Evolutionary conservation across 2,797 vertebrate species (phyloP).

Genomic region (Leucoraja ocellata): DNA sequence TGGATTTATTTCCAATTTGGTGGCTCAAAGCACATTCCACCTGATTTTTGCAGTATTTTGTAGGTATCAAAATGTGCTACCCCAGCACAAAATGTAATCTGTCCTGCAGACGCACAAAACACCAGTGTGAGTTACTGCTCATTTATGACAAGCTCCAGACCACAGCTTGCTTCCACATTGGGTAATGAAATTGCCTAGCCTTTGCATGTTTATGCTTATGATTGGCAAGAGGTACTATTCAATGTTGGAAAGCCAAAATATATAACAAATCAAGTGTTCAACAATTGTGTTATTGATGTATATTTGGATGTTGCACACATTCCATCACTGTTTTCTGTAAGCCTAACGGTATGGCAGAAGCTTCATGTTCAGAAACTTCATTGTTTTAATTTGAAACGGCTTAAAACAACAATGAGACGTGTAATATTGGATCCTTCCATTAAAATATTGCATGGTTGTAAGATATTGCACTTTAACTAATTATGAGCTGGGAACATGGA

Average conservation of each 20-base stretch:
- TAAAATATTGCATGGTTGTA: conserved; percentile 15
- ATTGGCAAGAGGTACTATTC: conserved; percentile 28
- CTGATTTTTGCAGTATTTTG: conserved; percentile 34
- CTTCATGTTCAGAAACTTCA: not conserved
- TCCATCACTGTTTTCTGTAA: not conserved
- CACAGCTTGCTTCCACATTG: conserved; percentile 33
- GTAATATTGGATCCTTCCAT: not conserved
- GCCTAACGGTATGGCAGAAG: not conserved
- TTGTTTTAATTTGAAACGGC: not conserved
- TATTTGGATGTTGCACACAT: not conserved
- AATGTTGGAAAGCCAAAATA: conserved; percentile 13
- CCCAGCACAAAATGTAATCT: conserved; percentile 34
- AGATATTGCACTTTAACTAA: not conserved
- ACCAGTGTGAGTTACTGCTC: conserved; percentile 30
- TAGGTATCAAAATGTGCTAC: conserved; percentile 30
- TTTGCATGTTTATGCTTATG: conserved; percentile 24
- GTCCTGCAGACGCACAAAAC: conserved; percentile 28
- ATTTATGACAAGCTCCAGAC: conserved; percentile 30
- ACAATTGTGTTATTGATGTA: not conserved
- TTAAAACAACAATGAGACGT: not conserved
- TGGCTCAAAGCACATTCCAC: conserved; percentile 32
- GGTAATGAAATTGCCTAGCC: conserved; percentile 34
- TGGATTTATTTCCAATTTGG: conserved; percentile 9
- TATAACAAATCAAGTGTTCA: not conserved
- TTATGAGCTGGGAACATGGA: not conserved